These are phyloP conservation scores for Palaemon carinicauda DNA, from an alignment of 1,140 invertebrate genomes.

Conservation along the genomic window DNA sequence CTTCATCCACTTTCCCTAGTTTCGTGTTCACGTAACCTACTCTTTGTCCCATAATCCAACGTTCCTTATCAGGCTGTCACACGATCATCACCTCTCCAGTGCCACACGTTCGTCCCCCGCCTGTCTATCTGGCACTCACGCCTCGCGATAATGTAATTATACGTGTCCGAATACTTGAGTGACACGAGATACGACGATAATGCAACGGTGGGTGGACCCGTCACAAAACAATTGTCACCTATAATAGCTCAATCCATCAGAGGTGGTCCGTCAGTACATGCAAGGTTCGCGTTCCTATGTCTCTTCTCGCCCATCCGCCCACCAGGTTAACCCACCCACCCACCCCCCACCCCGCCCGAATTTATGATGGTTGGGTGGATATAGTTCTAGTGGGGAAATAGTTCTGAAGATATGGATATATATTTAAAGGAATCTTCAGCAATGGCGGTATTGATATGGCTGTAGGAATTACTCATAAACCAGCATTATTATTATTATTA, in stretches of 20 bases:
- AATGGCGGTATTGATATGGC: no score
- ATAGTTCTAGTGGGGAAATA: no score
- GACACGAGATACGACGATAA: background rate
- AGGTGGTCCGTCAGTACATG: background rate
- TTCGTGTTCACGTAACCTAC: background rate
- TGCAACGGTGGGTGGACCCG: background rate
- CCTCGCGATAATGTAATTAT: conserved; percentile 19
- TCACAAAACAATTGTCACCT: conserved; percentile 28
- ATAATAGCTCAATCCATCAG: conserved; percentile 27
- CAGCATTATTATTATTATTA: no score
- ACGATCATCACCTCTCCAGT: background rate
- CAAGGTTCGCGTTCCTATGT: background rate
- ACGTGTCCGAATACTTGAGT: conserved; percentile 12
- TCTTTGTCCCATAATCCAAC: background rate
- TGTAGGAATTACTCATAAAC: no score
- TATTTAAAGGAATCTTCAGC: no score
- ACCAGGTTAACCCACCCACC: no score
- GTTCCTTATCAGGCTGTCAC: background rate
- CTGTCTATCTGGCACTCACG: background rate
- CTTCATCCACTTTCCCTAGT: background rate
- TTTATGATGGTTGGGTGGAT: no score
- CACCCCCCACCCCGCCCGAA: background rate
- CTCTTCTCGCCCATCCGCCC: background rate
- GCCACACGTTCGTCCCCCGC: background rate
- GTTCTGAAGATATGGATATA: no score